These are phyloP conservation scores for Neoscelio sp. DNA, from an alignment of 2,888 invertebrate genomes.

Conservation along the genomic window DNA sequence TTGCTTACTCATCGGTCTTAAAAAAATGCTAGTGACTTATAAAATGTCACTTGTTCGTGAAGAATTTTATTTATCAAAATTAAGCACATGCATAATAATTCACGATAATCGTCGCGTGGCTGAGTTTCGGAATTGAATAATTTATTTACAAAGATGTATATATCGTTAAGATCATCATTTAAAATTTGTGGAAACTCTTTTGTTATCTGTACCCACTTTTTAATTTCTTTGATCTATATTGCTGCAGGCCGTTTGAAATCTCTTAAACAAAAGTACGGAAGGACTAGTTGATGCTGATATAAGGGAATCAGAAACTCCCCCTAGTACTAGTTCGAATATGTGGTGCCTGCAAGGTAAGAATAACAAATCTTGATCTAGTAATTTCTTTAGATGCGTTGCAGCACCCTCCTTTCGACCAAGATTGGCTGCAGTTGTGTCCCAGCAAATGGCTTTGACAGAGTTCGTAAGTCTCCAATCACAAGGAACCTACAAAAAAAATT, in stretches of 20 bases:
- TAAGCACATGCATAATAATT: slow-evolving; percentile 66
- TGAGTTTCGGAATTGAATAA: slow-evolving; percentile 35
- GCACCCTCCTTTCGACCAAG: no score
- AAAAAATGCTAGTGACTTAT: slow-evolving; percentile 69
- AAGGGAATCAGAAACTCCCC: slow-evolving; percentile 40
- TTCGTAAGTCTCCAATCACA: slow-evolving; percentile 43
- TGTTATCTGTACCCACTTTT: slow-evolving; percentile 25
- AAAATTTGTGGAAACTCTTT: slow-evolving; percentile 14
- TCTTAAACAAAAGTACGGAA: slow-evolving; percentile 63
- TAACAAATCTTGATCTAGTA: slow-evolving; percentile 64
- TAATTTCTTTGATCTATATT: slow-evolving; percentile 52
- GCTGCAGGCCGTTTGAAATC: slow-evolving; percentile 64
- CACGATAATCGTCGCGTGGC: slow-evolving; percentile 69
- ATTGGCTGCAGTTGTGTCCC: slow-evolving; percentile 55
- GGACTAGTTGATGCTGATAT: slow-evolving; percentile 55
- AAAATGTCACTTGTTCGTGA: slow-evolving; percentile 61
- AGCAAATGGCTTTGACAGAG: slow-evolving; percentile 59
- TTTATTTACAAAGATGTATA: not conserved
- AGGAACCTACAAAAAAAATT: not conserved
- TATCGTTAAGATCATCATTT: slow-evolving; percentile 24
- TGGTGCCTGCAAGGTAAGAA: slow-evolving; percentile 71
- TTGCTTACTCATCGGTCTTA: slow-evolving; percentile 73
- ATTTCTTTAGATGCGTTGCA: slow-evolving; percentile 64
- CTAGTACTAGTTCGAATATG: slow-evolving; percentile 62
- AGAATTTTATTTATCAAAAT: slow-evolving; percentile 69